These are phyloP conservation scores for Alouatta palliata DNA, from an alignment of 2,113 vertebrate species.

Conservation along the genomic window DNA sequence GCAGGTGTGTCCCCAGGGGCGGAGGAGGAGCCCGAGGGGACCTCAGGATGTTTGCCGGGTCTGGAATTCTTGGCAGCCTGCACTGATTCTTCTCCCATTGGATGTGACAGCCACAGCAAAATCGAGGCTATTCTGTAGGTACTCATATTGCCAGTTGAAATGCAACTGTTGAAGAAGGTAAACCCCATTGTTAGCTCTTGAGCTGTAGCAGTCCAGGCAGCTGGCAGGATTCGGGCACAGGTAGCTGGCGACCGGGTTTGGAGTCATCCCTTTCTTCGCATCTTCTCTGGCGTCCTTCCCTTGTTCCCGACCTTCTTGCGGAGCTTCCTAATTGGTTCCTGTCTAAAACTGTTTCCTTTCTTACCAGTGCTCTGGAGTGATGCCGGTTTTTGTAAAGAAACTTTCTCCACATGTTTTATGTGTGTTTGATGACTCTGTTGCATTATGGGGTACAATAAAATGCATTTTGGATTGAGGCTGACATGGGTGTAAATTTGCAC, in stretches of 20 bases:
- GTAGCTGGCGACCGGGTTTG: rapidly evolving
- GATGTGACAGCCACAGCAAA: background rate
- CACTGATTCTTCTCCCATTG: background rate
- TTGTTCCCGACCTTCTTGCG: background rate
- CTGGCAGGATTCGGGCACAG: background rate
- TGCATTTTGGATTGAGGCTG: background rate
- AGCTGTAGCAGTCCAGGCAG: rapidly evolving
- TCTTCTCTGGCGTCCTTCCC: too few relatives aligned
- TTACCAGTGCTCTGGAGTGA: background rate
- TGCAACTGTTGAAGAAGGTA: background rate
- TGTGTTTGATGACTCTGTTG: background rate
- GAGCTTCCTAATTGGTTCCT: background rate
- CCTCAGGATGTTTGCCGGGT: background rate
- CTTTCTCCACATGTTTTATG: background rate
- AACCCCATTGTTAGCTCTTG: background rate
- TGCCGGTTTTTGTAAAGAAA: rapidly evolving
- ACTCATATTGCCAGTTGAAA: too few relatives aligned
- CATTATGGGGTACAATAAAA: background rate
- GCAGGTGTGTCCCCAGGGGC: background rate
- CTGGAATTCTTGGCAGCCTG: background rate
- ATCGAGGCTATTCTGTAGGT: background rate
- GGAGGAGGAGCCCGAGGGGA: background rate
- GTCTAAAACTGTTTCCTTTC: background rate
- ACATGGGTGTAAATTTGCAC: background rate
- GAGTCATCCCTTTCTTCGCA: background rate